A percentile compares a stretch with the other conserved stretches of the same genome.
Conservation (phyloP, 1,140 invertebrate genomes). For the Sitophilus oryzae region DNA sequence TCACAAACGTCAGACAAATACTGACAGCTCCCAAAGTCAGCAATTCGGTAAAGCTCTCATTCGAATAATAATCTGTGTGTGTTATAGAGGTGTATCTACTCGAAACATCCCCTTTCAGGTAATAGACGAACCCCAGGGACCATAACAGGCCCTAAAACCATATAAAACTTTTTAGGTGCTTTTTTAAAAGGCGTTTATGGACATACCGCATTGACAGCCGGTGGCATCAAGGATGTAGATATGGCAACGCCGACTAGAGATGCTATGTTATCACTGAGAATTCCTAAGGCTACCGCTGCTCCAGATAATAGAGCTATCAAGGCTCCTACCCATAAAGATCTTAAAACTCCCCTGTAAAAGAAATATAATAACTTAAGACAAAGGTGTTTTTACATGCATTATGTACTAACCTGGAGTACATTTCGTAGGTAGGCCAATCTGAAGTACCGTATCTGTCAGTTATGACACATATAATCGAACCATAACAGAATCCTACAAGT, state of each 20-base stretch:
- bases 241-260: conserved; percentile 76
- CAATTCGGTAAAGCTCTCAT: conserved; percentile 53
- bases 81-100: conserved; percentile 35
- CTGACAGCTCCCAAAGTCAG: conserved; percentile 57
- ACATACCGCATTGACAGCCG: conserved; percentile 67
- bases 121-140: conserved; percentile 55
- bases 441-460: conserved; percentile 54
- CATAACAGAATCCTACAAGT: conserved; percentile 62
- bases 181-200: not conserved
- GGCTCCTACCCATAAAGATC: conserved; percentile 60
- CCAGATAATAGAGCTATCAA: conserved; percentile 66
- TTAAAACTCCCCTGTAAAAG: conserved; percentile 51
- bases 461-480: conserved; percentile 52
- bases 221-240: conserved; percentile 70
- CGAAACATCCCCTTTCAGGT: conserved; percentile 44
- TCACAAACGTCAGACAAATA: conserved; percentile 62
- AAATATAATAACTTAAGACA: too few species aligned
- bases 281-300: conserved; percentile 67
- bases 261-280: conserved; percentile 65
- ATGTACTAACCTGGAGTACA: conserved; percentile 64
- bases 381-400: too few species aligned
- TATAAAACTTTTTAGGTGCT: not conserved
- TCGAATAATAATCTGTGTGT: conserved; percentile 46
- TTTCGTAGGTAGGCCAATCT: conserved; percentile 63
- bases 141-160: conserved; percentile 59